Evolutionary conservation across 2,113 vertebrate genomes (phyloP), one percentile per base, ranked within the genome.

Genomic region (Dinomys branickii): DNA sequence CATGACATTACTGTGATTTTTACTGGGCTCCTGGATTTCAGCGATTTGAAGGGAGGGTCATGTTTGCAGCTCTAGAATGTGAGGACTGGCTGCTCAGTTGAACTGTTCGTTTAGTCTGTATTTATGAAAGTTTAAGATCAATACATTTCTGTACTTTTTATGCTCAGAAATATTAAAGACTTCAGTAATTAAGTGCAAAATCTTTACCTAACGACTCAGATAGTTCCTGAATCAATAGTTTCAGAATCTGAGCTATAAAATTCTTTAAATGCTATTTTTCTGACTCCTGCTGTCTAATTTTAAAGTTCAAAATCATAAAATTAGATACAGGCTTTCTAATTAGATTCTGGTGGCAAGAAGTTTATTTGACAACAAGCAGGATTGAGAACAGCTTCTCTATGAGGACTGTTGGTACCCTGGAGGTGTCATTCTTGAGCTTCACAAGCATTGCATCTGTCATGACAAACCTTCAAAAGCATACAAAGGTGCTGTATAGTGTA

Each of bases 401-500:
- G 80, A 96, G 52, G 44, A 77, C 17, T 78, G 35, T 90, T 26
- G 71, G 35, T 63, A 63, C 20, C 33, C 52, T 73, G 75, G 26
- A 95, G 85, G 28, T 54, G 59, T 58, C 24, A 65, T 92, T 75
- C 12, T 71, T 69, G 50, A 59, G 59, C 20, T 87, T 24, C 41
- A 91, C 26, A 44, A 52, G 85, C 65, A 91, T 63, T 33, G 59
- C 81, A 88, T 97, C 35, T 96, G 54, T 96, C 61, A 24, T 94
- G 88, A 94, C 0, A 44, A 75, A 54, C 14, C 6, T 94, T 91
- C 47, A 87, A 85, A 90, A 75, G 6, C 73, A n/a, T 4, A 61
- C 58, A 5, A 14, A 84, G 52, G 58, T 61, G 38, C 5, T 61
- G 35, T 83, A 82, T 56, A 58, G 63, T 44, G 19, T 56, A 44